phyloP scores from a whole-genome alignment of 2,888 invertebrate species.

The Torymus auratus region DNA sequence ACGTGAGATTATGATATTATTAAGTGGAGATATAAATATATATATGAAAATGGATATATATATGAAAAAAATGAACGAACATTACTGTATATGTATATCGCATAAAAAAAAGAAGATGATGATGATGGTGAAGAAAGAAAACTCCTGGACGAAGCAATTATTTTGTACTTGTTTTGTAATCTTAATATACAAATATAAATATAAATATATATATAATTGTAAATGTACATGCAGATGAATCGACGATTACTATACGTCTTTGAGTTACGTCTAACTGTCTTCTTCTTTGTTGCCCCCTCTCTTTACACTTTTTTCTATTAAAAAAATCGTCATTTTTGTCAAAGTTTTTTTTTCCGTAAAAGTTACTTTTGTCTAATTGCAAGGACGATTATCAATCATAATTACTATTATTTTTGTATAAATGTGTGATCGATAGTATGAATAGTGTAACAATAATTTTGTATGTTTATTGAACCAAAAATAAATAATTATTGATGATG shows the following conservation, averaged over 20 bases:
- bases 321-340: slow-evolving; percentile 14
- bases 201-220: slow-evolving; percentile 56
- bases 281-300: slow-evolving; percentile 35
- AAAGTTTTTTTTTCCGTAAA: slow-evolving; percentile 8
- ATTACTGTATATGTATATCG: slow-evolving; percentile 49
- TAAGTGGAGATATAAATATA: slow-evolving; percentile 49
- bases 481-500: slow-evolving; percentile 77
- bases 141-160: slow-evolving; percentile 70
- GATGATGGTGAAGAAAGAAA: slow-evolving; percentile 39
- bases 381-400: slow-evolving; percentile 62
- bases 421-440: slow-evolving; percentile 76
- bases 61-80: slow-evolving; percentile 26
- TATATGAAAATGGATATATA: not conserved
- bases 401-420: slow-evolving; percentile 75
- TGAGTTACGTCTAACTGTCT: slow-evolving; percentile 65
- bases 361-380: slow-evolving; percentile 22
- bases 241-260: slow-evolving; percentile 66
- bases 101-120: slow-evolving; percentile 40
- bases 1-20: slow-evolving; percentile 51
- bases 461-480: slow-evolving; percentile 77
- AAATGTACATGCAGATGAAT: slow-evolving; percentile 52
- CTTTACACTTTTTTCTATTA: slow-evolving; percentile 39
- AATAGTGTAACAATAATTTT: slow-evolving; percentile 75
- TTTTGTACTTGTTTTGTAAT: slow-evolving; percentile 73
- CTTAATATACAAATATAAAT: slow-evolving; percentile 56